These are phyloP conservation scores for Caenorhabditis panamensis DNA, from an alignment of 2,888 invertebrate species.

Conservation along the genomic window DNA sequence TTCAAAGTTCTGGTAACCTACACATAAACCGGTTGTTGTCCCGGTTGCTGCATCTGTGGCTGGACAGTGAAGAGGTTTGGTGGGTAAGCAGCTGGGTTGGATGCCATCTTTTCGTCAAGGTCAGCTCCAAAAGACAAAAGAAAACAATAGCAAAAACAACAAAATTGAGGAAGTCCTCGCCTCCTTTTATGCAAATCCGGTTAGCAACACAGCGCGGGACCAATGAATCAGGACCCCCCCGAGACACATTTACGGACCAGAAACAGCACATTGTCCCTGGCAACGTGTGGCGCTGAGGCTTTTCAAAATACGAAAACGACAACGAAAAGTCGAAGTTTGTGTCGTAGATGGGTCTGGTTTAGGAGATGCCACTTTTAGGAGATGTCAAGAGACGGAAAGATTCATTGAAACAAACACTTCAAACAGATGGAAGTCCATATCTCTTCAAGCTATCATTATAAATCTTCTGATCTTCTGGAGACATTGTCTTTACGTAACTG, in stretches of 20 bases:
- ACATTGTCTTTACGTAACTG: slow-evolving; percentile 22
- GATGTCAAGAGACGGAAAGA: no score
- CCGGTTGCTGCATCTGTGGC: slow-evolving; percentile 24
- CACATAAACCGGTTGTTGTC: slow-evolving; percentile 41
- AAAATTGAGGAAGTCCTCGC: no score
- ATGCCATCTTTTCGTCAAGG: neutral
- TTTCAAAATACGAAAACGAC: slow-evolving; percentile 8
- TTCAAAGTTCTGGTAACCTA: slow-evolving; percentile 18
- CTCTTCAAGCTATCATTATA: slow-evolving; percentile 13
- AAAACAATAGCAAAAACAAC: neutral
- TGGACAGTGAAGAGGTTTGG: slow-evolving; percentile 36
- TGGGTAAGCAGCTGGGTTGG: slow-evolving; percentile 5
- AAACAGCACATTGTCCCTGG: slow-evolving; percentile 28
- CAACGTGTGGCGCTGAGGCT: slow-evolving; percentile 21
- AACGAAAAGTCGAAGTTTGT: neutral
- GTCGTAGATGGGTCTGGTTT: no score
- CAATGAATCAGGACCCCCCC: slow-evolving; percentile 1
- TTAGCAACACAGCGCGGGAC: slow-evolving; percentile 7
- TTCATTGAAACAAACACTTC: no score
- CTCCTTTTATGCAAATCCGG: neutral
- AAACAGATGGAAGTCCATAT: slow-evolving; percentile 31
- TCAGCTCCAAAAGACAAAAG: slow-evolving; percentile 2
- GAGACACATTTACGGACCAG: neutral
- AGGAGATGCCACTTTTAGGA: no score
- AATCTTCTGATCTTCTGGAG: slow-evolving; percentile 19